phyloP scores from a whole-genome alignment of 2,113 vertebrate species.

The Pelmatolapia mariae region DNA sequence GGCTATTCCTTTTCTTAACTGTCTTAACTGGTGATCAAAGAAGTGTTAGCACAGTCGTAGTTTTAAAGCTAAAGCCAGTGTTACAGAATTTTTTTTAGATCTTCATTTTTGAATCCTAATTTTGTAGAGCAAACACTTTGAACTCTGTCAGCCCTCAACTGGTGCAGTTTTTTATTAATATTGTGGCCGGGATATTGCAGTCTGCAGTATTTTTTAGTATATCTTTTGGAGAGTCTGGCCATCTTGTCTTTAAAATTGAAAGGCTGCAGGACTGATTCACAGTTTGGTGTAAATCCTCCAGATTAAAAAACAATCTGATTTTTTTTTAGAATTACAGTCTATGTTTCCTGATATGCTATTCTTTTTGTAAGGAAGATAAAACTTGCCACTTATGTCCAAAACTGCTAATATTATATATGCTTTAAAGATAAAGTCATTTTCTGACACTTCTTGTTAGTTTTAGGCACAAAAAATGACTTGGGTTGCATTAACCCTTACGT shows the following conservation, averaged over 20 bases:
- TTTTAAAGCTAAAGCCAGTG: neutral
- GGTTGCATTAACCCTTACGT: neutral
- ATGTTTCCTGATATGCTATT: neutral
- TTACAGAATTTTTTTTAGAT: neutral
- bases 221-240: neutral
- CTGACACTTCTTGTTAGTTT: neutral
- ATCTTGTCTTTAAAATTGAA: neutral
- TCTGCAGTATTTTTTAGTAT: neutral
- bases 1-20: neutral
- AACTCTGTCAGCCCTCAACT: neutral
- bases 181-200: neutral
- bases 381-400: neutral
- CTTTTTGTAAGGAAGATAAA: neutral
- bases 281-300: neutral
- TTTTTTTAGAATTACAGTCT: neutral
- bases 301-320: neutral
- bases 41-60: neutral
- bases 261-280: neutral
- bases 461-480: neutral
- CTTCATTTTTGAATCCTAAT: slow-evolving; percentile 14
- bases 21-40: neutral
- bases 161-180: neutral
- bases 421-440: neutral
- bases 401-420: neutral
- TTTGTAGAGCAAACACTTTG: slow-evolving; percentile 24